These are phyloP conservation scores for Sthenelais limicola DNA, from an alignment of 2,888 invertebrate species.

Conservation along the genomic window DNA sequence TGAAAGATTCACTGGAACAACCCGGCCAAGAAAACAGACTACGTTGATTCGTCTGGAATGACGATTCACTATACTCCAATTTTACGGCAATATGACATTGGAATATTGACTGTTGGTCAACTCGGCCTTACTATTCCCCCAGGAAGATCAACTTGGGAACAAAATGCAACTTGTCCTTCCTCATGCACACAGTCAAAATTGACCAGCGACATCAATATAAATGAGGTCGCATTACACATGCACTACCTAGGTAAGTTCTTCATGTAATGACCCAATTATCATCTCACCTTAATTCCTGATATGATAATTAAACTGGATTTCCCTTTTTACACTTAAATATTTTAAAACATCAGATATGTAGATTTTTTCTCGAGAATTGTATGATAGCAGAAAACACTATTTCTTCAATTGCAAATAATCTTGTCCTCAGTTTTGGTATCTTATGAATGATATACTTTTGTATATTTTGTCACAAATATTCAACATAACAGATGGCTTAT, in stretches of 20 bases:
- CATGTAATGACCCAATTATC: too few species aligned
- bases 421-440: too few species aligned
- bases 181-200: background rate
- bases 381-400: too few species aligned
- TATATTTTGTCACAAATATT: too few species aligned
- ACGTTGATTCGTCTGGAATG: conserved; percentile 13
- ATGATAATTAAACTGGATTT: too few species aligned
- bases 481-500: too few species aligned
- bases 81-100: conserved; percentile 11
- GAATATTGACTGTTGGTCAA: conserved; percentile 7
- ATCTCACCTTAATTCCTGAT: too few species aligned
- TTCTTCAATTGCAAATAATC: too few species aligned
- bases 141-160: background rate
- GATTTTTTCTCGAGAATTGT: too few species aligned
- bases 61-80: conserved; percentile 19
- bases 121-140: background rate
- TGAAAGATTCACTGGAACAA: conserved; percentile 34
- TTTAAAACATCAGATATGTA: too few species aligned
- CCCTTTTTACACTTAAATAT: too few species aligned
- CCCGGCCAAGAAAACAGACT: conserved; percentile 12
- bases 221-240: conserved; percentile 1
- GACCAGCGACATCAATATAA: background rate
- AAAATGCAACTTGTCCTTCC: background rate
- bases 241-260: conserved; percentile 26
- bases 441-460: too few species aligned